Conservation (phyloP, 2,113 vertebrate species). For the Rattus norvegicus region GRCr8 NC_086025.1:117650001-117650500, state of each 20-base stretch:
- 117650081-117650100: fast-evolving
- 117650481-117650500: neutral
- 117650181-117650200: neutral
- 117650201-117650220: neutral
- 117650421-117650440: constrained; percentile 5
- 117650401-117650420: neutral
- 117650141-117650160: neutral
- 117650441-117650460: neutral
- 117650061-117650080: fast-evolving
- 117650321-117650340: fast-evolving
- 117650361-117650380: neutral
- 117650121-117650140: too few species aligned
- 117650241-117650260: neutral
- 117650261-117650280: neutral
- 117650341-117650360: fast-evolving
- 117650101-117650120: neutral
- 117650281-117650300: fast-evolving
- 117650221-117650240: neutral
- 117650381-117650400: fast-evolving
- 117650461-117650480: neutral
- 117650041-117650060: neutral
- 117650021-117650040: neutral
- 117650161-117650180: fast-evolving
- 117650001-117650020: neutral
- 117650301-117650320: fast-evolving